Evolutionary conservation across 2,888 invertebrate genomes (phyloP).

Genomic region (Seladonia tumulorum): DNA sequence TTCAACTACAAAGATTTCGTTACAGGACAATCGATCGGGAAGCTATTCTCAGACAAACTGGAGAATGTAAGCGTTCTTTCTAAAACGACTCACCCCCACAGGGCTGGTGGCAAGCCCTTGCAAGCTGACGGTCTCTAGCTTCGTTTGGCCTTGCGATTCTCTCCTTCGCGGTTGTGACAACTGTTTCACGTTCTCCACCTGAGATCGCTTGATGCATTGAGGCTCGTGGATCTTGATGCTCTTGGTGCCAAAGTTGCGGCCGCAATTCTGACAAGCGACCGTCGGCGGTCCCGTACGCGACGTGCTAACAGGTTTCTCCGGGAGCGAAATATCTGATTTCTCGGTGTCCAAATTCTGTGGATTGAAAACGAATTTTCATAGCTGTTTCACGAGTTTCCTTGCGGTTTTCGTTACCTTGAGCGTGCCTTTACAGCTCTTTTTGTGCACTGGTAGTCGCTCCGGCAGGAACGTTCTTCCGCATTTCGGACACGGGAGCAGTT

Average conservation of each 20-base stretch:
- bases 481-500: slow-evolving; percentile 87
- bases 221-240: slow-evolving; percentile 89
- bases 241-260: slow-evolving; percentile 87
- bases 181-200: slow-evolving; percentile 84
- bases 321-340: slow-evolving; percentile 7
- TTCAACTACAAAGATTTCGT: slow-evolving; percentile 25
- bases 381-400: slow-evolving; percentile 11
- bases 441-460: slow-evolving; percentile 88
- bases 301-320: slow-evolving; percentile 15
- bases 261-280: slow-evolving; percentile 88
- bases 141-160: slow-evolving; percentile 16
- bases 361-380: background rate
- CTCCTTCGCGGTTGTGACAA: slow-evolving; percentile 12
- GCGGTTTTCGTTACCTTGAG: slow-evolving; percentile 80
- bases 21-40: background rate
- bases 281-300: slow-evolving; percentile 68
- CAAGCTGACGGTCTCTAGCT: slow-evolving; percentile 11
- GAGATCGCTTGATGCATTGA: slow-evolving; percentile 88
- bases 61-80: slow-evolving; percentile 48
- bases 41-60: slow-evolving; percentile 34
- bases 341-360: slow-evolving; percentile 47
- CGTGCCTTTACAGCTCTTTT: slow-evolving; percentile 52
- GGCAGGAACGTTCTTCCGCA: slow-evolving; percentile 90
- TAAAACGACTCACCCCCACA: slow-evolving; percentile 68
- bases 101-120: slow-evolving; percentile 55